phyloP scores from a whole-genome alignment of 2,113 vertebrate genomes.

The Pardalotus punctatus region DNA sequence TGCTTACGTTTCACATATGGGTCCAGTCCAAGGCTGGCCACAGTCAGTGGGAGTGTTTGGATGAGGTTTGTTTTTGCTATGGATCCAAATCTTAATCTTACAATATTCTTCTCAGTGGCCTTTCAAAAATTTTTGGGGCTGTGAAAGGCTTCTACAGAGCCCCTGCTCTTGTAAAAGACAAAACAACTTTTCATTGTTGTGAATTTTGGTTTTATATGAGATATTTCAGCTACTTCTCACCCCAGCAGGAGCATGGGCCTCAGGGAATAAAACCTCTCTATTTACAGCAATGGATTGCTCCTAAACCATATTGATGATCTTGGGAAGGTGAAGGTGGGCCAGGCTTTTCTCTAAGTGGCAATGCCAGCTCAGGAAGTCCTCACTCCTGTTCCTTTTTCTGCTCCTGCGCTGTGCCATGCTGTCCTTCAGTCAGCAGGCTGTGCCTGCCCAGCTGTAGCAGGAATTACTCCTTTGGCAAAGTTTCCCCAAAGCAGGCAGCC shows the following conservation, averaged over 20 bases:
- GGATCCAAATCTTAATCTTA: background rate
- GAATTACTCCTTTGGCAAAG: background rate
- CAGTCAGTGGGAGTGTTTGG: background rate
- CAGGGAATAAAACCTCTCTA: background rate
- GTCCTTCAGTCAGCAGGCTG: background rate
- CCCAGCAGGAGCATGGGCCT: background rate
- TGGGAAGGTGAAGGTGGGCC: background rate
- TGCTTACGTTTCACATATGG: background rate
- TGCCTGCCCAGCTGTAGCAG: background rate
- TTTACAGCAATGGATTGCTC: background rate
- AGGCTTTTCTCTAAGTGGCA: background rate
- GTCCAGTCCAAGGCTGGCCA: background rate
- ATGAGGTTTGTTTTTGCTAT: background rate
- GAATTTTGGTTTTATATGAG: background rate
- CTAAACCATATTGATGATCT: background rate
- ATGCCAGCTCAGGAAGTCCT: background rate
- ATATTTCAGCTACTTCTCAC: background rate
- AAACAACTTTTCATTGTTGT: background rate
- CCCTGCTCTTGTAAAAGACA: background rate
- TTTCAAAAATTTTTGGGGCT: background rate
- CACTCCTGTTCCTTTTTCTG: background rate
- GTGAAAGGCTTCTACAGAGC: background rate
- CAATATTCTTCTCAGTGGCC: background rate
- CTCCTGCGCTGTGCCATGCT: background rate
- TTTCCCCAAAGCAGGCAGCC: background rate